phyloP scores from a whole-genome alignment of 2,113 vertebrate species.

The Zapus hudsonius region DNA sequence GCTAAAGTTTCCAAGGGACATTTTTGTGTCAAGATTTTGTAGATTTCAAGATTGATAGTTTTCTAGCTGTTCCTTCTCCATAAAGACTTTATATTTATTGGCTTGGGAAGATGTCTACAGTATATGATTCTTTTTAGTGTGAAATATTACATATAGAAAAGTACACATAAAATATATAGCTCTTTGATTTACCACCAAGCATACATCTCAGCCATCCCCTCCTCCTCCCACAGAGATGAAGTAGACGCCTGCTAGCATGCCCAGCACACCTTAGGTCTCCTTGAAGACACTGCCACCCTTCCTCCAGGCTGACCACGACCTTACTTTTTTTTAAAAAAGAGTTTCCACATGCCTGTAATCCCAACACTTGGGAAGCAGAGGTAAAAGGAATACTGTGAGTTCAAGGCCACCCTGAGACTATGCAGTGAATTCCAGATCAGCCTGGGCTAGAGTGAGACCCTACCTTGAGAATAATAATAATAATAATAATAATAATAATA shows the following conservation, averaged over 20 bases:
- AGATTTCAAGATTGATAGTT: not conserved
- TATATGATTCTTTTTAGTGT: not conserved
- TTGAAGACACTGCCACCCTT: not conserved
- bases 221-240: not conserved
- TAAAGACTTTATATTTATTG: constrained; percentile 3
- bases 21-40: not conserved
- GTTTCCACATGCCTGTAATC: too few species aligned
- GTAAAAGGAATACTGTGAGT: too few species aligned
- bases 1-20: not conserved
- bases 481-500: too few species aligned
- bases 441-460: too few species aligned
- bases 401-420: too few species aligned
- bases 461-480: too few species aligned
- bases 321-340: not conserved
- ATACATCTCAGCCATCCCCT: fast-evolving
- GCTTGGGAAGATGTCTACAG: not conserved
- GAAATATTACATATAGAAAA: not conserved
- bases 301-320: not conserved
- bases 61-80: not conserved
- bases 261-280: fast-evolving
- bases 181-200: not conserved
- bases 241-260: fast-evolving
- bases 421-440: too few species aligned
- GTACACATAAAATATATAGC: not conserved
- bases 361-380: too few species aligned